phyloP scores from a whole-genome alignment of 1,140 invertebrate genomes.

The Vanessa atalanta region DNA sequence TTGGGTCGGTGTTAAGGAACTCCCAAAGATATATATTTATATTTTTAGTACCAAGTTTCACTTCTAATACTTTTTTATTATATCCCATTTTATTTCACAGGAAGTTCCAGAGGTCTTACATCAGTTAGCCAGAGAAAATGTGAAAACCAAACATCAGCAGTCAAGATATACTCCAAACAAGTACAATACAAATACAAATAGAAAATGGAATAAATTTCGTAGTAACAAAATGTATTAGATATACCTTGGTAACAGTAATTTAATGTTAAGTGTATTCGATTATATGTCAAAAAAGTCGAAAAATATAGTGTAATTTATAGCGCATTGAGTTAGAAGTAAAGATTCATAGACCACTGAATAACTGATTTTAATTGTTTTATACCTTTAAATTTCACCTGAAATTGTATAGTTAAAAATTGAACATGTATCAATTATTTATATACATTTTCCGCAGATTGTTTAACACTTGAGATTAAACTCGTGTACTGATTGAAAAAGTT shows the following conservation, averaged over 20 bases:
- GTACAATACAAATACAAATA: conserved; percentile 42
- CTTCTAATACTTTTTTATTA: not conserved
- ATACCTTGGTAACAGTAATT: conserved; percentile 4
- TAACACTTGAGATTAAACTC: no score
- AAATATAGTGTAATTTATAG: conserved; percentile 13
- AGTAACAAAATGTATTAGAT: conserved; percentile 37
- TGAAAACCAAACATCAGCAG: conserved; percentile 45
- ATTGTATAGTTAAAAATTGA: no score
- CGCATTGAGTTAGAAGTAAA: conserved; percentile 29
- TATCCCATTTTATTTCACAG: conserved; percentile 45
- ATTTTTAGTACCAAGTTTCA: no score
- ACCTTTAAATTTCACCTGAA: not conserved
- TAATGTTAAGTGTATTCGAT: not conserved
- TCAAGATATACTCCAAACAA: conserved; percentile 42
- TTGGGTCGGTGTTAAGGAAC: no score
- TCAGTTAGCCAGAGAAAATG: conserved; percentile 42
- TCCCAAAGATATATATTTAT: no score
- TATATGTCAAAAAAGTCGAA: not conserved
- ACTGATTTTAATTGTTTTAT: not conserved
- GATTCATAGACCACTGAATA: not conserved
- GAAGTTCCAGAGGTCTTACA: conserved; percentile 59
- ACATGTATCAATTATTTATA: no score
- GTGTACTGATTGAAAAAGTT: no score
- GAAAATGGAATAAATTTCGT: conserved; percentile 49
- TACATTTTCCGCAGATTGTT: no score